These are phyloP conservation scores for Lota lota DNA, from an alignment of 2,113 vertebrate genomes.

Conservation along the genomic window DNA sequence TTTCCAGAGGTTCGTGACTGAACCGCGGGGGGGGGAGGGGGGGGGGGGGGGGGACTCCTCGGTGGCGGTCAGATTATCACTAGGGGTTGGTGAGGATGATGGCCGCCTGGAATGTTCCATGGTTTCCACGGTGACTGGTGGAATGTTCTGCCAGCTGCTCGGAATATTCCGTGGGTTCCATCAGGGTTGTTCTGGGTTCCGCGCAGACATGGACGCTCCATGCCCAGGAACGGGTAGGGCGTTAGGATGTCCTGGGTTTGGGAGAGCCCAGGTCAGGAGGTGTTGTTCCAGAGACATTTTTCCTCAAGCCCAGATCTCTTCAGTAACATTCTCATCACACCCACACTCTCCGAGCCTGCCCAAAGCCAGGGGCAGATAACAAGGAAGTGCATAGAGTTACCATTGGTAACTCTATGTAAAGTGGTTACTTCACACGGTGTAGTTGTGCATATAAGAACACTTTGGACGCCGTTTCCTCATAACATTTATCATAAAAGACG, in stretches of 20 bases:
- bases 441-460: too few species aligned
- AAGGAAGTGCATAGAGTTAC: neutral
- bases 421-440: too few species aligned
- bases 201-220: neutral
- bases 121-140: neutral
- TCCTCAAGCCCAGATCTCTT: slow-evolving; percentile 14
- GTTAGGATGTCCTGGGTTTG: slow-evolving; percentile 5
- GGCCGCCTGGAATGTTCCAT: slow-evolving; percentile 61
- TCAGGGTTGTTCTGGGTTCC: neutral
- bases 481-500: too few species aligned
- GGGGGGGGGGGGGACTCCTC: slow-evolving; percentile 18
- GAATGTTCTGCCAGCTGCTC: neutral
- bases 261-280: neutral
- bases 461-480: too few species aligned
- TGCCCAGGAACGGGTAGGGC: slow-evolving; percentile 8
- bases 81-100: slow-evolving; percentile 12
- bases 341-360: neutral
- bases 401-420: too few species aligned
- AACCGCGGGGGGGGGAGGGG: neutral
- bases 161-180: slow-evolving; percentile 3
- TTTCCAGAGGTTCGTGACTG: too few species aligned
- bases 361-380: too few species aligned
- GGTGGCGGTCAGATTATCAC: slow-evolving; percentile 40
- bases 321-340: too few species aligned
- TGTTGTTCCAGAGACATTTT: slow-evolving; percentile 54